A percentile compares a stretch with the other conserved stretches of the same genome.
Conservation (phyloP, 2,113 vertebrate species). For the Tachycineta bicolor region DNA sequence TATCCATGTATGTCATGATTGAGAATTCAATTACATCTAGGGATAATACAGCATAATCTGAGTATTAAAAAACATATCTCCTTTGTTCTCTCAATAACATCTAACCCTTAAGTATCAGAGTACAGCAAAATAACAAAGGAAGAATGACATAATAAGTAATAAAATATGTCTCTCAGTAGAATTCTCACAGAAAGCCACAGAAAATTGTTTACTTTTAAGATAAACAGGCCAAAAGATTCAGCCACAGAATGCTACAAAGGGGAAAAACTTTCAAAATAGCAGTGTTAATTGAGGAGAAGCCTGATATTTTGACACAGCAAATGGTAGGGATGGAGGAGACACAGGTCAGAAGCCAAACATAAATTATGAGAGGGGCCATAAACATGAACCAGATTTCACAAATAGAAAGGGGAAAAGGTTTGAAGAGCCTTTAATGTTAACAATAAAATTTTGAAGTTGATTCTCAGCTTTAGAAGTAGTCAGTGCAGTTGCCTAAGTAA, state of each 20-base stretch:
- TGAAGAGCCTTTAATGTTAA: constrained; percentile 60
- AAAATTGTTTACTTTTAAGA: background rate
- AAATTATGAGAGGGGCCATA: constrained; percentile 50
- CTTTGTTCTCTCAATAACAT: background rate
- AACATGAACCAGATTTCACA: constrained; percentile 58
- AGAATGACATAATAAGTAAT: background rate
- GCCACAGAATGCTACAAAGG: background rate
- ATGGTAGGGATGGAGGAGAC: constrained; percentile 7
- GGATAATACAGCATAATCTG: background rate
- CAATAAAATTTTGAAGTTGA: constrained; percentile 59
- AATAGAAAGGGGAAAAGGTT: constrained; percentile 53
- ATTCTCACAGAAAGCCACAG: background rate
- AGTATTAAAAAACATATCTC: background rate
- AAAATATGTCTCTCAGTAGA: background rate
- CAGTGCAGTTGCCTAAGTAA: background rate
- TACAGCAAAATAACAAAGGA: background rate
- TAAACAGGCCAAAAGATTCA: background rate
- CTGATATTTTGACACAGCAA: constrained; percentile 43
- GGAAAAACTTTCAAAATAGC: background rate
- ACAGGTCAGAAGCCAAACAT: constrained; percentile 55
- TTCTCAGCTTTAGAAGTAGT: constrained; percentile 40
- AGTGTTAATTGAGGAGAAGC: constrained; percentile 5
- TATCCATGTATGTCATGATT: background rate
- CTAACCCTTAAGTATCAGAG: background rate
- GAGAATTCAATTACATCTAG: background rate